Conservation (phyloP, 2,797 vertebrate species). For the Sebastes alutus region DNA sequence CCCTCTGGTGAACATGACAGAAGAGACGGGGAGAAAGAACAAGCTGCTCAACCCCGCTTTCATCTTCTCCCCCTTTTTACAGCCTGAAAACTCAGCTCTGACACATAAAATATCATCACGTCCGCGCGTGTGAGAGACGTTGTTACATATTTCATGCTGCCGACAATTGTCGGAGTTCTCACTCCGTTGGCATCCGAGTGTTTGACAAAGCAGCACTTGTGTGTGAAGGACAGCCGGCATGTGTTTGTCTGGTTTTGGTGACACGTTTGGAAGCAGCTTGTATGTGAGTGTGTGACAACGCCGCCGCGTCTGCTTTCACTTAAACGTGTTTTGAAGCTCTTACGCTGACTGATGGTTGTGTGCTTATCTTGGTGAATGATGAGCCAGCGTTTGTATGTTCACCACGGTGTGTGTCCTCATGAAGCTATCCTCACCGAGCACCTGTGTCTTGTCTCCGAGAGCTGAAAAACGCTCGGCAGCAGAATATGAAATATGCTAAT, state of each 20-base stretch:
- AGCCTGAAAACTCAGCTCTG: slow-evolving; percentile 41
- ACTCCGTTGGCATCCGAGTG: background rate
- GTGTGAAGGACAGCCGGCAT: slow-evolving; percentile 12
- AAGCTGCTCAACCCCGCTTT: slow-evolving; percentile 59
- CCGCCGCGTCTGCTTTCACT: background rate
- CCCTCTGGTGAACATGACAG: slow-evolving; percentile 62
- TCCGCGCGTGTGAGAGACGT: background rate
- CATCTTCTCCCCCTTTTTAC: slow-evolving; percentile 46
- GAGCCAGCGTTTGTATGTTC: slow-evolving; percentile 27
- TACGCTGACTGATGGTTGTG: slow-evolving; percentile 2
- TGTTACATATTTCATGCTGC: slow-evolving; percentile 35
- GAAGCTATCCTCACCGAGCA: slow-evolving; percentile 19
- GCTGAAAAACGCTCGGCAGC: slow-evolving; percentile 40
- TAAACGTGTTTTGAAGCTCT: slow-evolving; percentile 5
- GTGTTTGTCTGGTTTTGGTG: slow-evolving; percentile 17
- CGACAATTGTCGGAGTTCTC: slow-evolving; percentile 10
- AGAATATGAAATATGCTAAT: slow-evolving; percentile 80
- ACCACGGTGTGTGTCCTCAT: background rate
- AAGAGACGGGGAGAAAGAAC: slow-evolving; percentile 44
- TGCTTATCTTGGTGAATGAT: slow-evolving; percentile 24
- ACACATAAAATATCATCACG: slow-evolving; percentile 4
- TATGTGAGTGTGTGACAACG: background rate
- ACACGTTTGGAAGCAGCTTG: slow-evolving; percentile 9
- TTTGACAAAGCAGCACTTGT: slow-evolving; percentile 28
- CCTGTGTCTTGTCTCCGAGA: slow-evolving; percentile 48